Base-by-base conservation (phyloP, 1,140 invertebrate species). In the Meloidogyne exigua region DNA sequence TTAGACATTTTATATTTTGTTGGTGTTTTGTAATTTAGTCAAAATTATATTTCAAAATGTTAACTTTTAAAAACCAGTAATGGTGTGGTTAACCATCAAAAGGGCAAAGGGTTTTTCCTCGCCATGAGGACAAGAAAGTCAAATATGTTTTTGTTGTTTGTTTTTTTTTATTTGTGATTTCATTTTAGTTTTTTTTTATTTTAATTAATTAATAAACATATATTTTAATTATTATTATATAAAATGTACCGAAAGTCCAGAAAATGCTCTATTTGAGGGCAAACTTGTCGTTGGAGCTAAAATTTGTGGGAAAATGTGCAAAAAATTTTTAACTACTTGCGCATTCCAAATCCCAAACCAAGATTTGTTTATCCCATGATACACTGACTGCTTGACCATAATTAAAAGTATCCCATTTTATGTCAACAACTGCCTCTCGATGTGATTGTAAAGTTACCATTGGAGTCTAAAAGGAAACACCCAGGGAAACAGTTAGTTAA, bases 331-430 rank as follows among this genome's bases (percentile, higher is more conserved):
- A 78, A n/a, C 21, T 23, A 78, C 74, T 68, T 62, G 81, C 84
- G 12, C 82, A 71, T 88, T 95, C 92, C 26, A 93, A 89, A 89
- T 99, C 95, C 96, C 96, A 99, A 4, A 96, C 83, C 88, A 93
- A 92, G 12, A 99, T 89, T 0, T 95, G 94, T 84, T 98, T 95
- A 90, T 99, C 96, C 95, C 95, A 96, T 0, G 93, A 93, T 80
- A 91, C 91, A 0, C 94, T 94, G 15, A 93, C 90, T 2, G 97
- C 86, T 75, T 88, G 87, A 36, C 84, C 81, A 57, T 84, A 79
- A 62, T 91, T 89, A 70, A 89, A 89, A 77, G 92, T 92, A 75
- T 92, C 91, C 95, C 95, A 99, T 64, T 91, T 89, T 0, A 94
- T 90, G 0, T 91, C 91, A 10, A 93, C 94, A 10, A 99, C 91